Conservation (phyloP, 2,888 invertebrate species). For the Nomada fabriciana region DNA sequence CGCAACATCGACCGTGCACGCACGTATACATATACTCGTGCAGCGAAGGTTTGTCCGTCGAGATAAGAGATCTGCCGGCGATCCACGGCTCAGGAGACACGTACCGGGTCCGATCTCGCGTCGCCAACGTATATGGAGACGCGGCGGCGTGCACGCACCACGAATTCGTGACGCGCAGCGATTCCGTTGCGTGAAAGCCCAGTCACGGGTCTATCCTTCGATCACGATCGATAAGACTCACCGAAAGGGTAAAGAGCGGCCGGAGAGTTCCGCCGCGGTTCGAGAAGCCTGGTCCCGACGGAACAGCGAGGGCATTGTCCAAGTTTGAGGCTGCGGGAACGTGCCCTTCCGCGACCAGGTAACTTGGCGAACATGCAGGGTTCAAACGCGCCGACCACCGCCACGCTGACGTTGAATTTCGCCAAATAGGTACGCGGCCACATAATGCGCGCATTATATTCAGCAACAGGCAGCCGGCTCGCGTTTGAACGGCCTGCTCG, state of each 20-base stretch:
- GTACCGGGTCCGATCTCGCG: neutral
- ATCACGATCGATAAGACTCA: constrained; percentile 66
- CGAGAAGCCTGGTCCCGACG: neutral
- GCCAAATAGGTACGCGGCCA: constrained; percentile 62
- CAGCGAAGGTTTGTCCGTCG: constrained; percentile 11
- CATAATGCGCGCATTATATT: constrained; percentile 69
- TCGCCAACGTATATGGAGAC: constrained; percentile 17
- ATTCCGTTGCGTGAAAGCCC: constrained; percentile 59
- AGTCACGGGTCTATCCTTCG: constrained; percentile 61
- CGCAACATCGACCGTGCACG: neutral
- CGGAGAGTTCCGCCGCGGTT: neutral
- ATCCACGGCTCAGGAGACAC: neutral
- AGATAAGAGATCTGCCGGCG: constrained; percentile 59
- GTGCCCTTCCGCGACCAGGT: constrained; percentile 54
- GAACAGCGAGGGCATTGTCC: constrained; percentile 65
- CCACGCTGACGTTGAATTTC: constrained; percentile 67
- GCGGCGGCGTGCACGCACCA: constrained; percentile 13
- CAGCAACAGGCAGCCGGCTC: constrained; percentile 47
- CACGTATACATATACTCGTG: neutral
- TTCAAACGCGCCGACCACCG: constrained; percentile 69
- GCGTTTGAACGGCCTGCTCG: constrained; percentile 56
- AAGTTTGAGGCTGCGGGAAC: constrained; percentile 38
- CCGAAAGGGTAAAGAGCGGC: constrained; percentile 49
- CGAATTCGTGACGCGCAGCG: constrained; percentile 60
- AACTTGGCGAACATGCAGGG: constrained; percentile 28